These are phyloP conservation scores for Campoletis sonorensis DNA, from an alignment of 1,140 invertebrate species.

Conservation along the genomic window DNA sequence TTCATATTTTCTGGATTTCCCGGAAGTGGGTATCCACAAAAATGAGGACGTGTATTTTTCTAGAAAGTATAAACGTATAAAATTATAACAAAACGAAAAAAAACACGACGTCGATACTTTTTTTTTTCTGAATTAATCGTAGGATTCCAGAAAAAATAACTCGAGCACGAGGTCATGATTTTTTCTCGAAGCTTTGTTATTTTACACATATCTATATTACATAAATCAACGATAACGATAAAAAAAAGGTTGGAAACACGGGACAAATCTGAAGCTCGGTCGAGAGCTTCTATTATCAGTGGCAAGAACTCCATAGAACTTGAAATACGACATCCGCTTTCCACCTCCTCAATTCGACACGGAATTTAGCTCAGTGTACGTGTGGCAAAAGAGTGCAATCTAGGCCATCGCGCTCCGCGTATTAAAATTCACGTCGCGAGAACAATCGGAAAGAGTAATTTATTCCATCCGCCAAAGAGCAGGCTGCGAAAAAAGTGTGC, in stretches of 20 bases:
- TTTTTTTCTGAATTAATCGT: neutral
- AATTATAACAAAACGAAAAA: neutral
- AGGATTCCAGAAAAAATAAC: too few relatives aligned
- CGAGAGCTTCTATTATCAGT: constrained; percentile 44
- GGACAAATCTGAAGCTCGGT: constrained; percentile 36
- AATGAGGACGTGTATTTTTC: too few relatives aligned
- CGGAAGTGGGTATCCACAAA: too few relatives aligned
- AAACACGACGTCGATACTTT: too few relatives aligned
- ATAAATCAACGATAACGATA: neutral
- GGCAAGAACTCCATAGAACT: constrained; percentile 41
- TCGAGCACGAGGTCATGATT: too few relatives aligned
- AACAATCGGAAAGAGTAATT: constrained; percentile 49
- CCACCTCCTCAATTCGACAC: neutral
- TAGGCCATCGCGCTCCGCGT: constrained; percentile 24
- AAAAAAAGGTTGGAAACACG: constrained; percentile 1
- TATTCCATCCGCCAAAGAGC: constrained; percentile 31
- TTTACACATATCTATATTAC: neutral
- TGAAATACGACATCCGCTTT: constrained; percentile 41
- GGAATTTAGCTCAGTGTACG: neutral
- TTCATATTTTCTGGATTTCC: too few relatives aligned
- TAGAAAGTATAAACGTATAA: neutral
- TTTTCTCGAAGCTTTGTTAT: neutral
- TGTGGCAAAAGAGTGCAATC: constrained; percentile 26
- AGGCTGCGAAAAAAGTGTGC: neutral
- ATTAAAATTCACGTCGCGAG: constrained; percentile 50